phyloP scores from a whole-genome alignment of 2,113 vertebrate species.

The Muntiacus muntjak region DNA sequence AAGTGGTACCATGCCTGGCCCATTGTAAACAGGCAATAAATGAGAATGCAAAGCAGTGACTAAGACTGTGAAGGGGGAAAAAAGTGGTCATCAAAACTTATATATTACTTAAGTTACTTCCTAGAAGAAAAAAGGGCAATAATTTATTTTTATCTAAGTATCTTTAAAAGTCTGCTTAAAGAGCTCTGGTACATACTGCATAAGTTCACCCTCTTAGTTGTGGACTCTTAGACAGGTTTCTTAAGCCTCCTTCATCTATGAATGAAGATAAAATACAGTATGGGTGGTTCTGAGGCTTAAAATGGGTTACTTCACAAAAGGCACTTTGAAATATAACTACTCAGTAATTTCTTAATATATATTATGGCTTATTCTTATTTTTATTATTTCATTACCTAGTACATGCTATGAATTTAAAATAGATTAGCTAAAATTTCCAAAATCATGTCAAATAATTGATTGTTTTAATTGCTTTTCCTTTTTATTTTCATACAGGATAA shows the following conservation, averaged over 20 bases:
- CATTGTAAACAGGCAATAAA: background rate
- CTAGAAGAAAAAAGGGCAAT: background rate
- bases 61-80: background rate
- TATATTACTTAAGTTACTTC: background rate
- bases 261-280: background rate
- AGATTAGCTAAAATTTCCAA: slow-evolving; percentile 5
- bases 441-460: background rate
- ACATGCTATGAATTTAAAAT: background rate
- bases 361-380: background rate
- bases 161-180: background rate
- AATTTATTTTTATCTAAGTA: background rate
- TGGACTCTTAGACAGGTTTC: background rate
- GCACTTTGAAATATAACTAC: background rate
- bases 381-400: background rate
- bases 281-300: background rate
- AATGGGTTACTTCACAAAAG: background rate
- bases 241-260: background rate
- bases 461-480: background rate
- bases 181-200: background rate
- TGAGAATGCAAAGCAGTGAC: background rate
- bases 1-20: background rate
- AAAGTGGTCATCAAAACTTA: background rate
- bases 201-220: background rate
- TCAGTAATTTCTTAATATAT: background rate
- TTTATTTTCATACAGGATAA: background rate